Conservation (phyloP, 2,797 vertebrate species). For the Sebastes nivosus region DNA sequence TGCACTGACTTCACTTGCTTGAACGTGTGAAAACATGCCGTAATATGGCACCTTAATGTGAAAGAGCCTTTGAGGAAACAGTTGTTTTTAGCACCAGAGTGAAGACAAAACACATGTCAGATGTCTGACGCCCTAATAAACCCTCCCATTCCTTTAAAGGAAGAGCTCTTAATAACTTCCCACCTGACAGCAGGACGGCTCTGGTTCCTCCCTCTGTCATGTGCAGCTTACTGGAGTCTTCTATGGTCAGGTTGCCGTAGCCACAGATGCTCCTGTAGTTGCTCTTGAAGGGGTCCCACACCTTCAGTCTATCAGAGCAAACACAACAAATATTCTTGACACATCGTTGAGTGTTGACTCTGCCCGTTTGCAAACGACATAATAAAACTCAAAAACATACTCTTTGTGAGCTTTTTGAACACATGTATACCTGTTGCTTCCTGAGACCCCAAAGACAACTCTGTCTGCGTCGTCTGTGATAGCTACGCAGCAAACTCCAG, state of each 20-base stretch:
- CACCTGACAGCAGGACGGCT: constrained; percentile 73
- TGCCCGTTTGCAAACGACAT: too few relatives aligned
- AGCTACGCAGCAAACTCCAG: constrained; percentile 72
- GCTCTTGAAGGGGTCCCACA: constrained; percentile 74
- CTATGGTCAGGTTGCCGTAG: constrained; percentile 62
- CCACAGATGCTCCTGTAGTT: constrained; percentile 69
- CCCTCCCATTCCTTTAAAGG: background rate
- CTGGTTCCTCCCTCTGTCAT: constrained; percentile 70
- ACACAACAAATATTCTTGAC: background rate
- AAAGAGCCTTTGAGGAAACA: background rate
- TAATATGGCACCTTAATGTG: background rate
- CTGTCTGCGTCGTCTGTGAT: constrained; percentile 59
- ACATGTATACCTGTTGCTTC: constrained; percentile 70
- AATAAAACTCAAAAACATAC: too few relatives aligned
- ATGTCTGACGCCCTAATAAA: background rate
- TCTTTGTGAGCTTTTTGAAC: too few relatives aligned
- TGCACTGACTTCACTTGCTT: background rate
- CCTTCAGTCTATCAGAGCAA: constrained; percentile 59
- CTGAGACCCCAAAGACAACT: constrained; percentile 65
- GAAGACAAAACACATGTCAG: background rate
- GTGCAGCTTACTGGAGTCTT: constrained; percentile 62
- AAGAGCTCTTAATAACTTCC: background rate
- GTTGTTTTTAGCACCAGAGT: constrained; percentile 7
- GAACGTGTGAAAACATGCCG: constrained; percentile 4
- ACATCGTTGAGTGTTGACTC: too few relatives aligned